These are phyloP conservation scores for Agriopis leucophaearia DNA, from an alignment of 2,888 invertebrate genomes.

Conservation along the genomic window DNA sequence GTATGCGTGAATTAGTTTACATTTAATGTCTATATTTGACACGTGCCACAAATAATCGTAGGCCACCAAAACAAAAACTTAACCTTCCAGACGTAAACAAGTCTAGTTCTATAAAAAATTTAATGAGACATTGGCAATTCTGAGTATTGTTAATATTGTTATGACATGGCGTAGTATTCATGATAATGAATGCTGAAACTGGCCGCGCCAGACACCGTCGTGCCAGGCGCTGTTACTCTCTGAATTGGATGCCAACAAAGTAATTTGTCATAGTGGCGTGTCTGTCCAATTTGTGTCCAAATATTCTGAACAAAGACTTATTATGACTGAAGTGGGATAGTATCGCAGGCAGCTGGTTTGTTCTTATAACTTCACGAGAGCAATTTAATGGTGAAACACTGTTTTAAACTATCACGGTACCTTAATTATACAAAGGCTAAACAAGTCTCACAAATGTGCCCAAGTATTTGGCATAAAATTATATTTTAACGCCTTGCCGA, in stretches of 20 bases:
- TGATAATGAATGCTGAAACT: slow-evolving; percentile 23
- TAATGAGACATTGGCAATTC: slow-evolving; percentile 14
- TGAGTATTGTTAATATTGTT: slow-evolving; percentile 18
- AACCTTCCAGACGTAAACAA: slow-evolving; percentile 20
- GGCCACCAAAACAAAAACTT: slow-evolving; percentile 5
- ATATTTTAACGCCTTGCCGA: too few species aligned
- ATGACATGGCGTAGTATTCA: slow-evolving; percentile 13
- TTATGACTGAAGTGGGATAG: slow-evolving; percentile 17
- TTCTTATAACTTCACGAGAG: too few species aligned
- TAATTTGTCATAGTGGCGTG: slow-evolving; percentile 35
- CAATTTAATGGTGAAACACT: too few species aligned
- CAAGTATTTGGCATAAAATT: too few species aligned
- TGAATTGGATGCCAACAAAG: slow-evolving; percentile 26
- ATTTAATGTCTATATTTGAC: background rate
- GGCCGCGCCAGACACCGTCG: slow-evolving; percentile 15
- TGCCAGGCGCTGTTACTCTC: slow-evolving; percentile 12
- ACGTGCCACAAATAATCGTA: slow-evolving; percentile 2
- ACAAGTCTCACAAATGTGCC: too few species aligned
- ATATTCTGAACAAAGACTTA: slow-evolving; percentile 21
- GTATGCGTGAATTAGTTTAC: background rate
- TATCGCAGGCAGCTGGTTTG: too few species aligned
- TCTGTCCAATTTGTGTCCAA: slow-evolving; percentile 36
- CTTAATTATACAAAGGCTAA: too few species aligned
- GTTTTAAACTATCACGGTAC: too few species aligned
- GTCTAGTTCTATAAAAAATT: slow-evolving; percentile 15